Base-by-base conservation (phyloP, 1,140 invertebrate species). In the Drosophila subpulchrella region DNA sequence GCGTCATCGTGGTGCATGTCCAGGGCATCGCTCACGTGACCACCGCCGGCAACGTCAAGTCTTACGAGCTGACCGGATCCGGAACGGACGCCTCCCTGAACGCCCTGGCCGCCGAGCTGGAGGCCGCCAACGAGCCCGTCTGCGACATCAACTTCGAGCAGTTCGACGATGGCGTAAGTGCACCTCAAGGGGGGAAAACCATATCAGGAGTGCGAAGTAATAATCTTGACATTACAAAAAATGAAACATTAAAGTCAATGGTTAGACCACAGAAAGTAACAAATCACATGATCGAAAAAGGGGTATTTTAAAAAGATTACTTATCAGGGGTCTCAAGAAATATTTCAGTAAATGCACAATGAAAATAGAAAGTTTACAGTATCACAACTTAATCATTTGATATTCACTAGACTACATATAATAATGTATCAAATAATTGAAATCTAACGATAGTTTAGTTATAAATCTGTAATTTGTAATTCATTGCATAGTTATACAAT, bases 1-100 rank as follows among this genome's bases (percentile, higher is more conserved):
- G 96, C 38, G 94, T 96, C 50, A 95, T 97, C 27, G 94, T 94
- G 36, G 93, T 97, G 36, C 94, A 95, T 39, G 93, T 97, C 42
- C 95, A 96, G 92, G 96, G 96, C 61, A 92, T 96, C 7, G 92
- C 93, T n/a, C 88, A 82, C 20, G 84, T 94, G 36, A 93, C 93
- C 55, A 93, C 95, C 39, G 93, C 91, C 59, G 80, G 91, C 44
- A 92, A 92, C 53, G 81, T 53, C 3, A 91, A 92, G 48, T 61
- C 86, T 12, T 92, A 81, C 36, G 68, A 81, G 20, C 20, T 92
- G 30, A 54, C 67, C 11, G 92, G 91, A 2, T 56, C 72, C n/a
- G 51, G 62, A 27, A 79, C 77, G 10, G 62, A 65, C 1, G 54
- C 76, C 17, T 84, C 68, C 11, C 85, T 80, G 30, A 83, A 85